Evolutionary conservation across 2,113 vertebrate species (phyloP).

Genomic region (Sturnira hondurensis): DNA sequence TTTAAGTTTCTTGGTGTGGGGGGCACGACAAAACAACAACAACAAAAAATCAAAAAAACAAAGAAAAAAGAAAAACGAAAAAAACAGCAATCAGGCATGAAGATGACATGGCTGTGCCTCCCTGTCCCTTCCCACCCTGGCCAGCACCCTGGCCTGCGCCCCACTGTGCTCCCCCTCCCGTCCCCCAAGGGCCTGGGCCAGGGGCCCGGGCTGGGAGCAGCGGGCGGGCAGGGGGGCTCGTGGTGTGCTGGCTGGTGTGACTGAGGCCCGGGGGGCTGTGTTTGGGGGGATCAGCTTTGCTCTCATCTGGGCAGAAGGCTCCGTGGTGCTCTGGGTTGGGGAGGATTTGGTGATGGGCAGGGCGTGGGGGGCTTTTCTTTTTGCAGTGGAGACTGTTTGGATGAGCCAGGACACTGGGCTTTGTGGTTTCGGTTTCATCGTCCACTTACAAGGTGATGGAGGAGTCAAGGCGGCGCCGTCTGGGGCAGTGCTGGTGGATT

Average conservation of each 20-base stretch:
- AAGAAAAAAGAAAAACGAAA: conserved; percentile 22
- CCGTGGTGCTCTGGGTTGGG: conserved; percentile 27
- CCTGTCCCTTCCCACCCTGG: conserved; percentile 41
- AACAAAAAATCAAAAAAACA: conserved; percentile 30
- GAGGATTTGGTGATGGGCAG: background rate
- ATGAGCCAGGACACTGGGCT: conserved; percentile 73
- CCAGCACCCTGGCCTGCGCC: conserved; percentile 53
- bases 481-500: conserved; percentile 95
- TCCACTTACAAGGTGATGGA: conserved; percentile 97
- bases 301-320: conserved; percentile 9
- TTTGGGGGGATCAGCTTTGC: conserved; percentile 18
- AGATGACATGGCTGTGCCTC: conserved; percentile 66
- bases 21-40: conserved; percentile 65
- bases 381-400: conserved; percentile 47
- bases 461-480: conserved; percentile 94
- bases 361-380: background rate
- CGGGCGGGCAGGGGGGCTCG: background rate
- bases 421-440: conserved; percentile 69
- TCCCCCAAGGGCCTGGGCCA: conserved; percentile 65
- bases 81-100: conserved; percentile 72
- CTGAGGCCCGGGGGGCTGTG: conserved; percentile 1
- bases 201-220: conserved; percentile 48
- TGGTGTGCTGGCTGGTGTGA: conserved; percentile 37
- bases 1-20: conserved; percentile 52
- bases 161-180: conserved; percentile 56